Evolutionary conservation across 2,888 invertebrate genomes (phyloP).

Genomic region (Noctua pronuba): DNA sequence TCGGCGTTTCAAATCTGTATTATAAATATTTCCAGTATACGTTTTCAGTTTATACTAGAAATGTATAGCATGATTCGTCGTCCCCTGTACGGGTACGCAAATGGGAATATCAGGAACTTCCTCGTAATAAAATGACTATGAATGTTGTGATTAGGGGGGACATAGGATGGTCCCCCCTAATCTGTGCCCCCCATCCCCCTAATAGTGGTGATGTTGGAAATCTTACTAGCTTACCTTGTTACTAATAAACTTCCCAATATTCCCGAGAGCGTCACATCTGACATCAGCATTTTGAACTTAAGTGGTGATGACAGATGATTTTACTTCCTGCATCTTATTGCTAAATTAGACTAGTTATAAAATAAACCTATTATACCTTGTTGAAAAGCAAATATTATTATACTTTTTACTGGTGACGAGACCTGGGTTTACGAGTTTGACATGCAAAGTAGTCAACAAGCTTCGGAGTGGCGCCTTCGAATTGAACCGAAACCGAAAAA

Average conservation of each 20-base stretch:
- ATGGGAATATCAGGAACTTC: not conserved
- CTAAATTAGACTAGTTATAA: conserved; percentile 4
- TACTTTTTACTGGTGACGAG: too few species aligned
- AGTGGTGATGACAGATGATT: not conserved
- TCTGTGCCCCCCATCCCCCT: too few species aligned
- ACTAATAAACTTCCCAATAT: conserved; percentile 1
- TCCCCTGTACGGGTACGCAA: too few species aligned
- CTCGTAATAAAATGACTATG: not conserved
- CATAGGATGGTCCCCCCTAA: not conserved
- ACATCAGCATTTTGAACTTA: not conserved
- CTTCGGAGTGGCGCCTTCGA: too few species aligned
- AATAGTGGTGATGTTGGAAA: conserved; percentile 9
- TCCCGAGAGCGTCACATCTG: not conserved
- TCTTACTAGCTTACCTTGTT: not conserved
- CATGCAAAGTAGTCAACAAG: too few species aligned
- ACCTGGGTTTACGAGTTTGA: too few species aligned
- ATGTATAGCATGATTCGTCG: not conserved
- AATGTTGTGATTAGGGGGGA: not conserved
- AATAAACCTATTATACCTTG: not conserved
- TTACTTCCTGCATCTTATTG: not conserved
- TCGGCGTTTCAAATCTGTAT: not conserved
- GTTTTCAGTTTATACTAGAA: not conserved
- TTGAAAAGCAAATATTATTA: not conserved
- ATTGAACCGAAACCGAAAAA: too few species aligned
- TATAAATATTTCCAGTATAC: not conserved